Evolutionary conservation across 2,797 vertebrate genomes (phyloP).

Genomic region (Zenarchopterus dispar): DNA sequence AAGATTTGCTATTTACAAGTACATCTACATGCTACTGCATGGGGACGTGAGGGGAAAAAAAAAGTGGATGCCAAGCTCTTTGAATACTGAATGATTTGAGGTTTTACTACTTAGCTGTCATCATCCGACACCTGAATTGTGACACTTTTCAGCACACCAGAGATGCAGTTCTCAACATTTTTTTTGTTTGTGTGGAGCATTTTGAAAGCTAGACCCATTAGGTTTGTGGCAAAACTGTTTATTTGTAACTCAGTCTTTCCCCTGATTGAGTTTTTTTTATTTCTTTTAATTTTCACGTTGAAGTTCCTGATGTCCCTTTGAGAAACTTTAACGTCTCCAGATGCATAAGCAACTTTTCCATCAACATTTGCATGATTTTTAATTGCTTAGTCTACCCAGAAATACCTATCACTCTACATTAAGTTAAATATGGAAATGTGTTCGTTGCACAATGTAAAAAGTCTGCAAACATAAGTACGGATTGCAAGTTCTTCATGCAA

Average conservation of each 20-base stretch:
- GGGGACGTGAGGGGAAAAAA: neutral
- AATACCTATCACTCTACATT: neutral
- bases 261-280: neutral
- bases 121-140: slow-evolving; percentile 12
- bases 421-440: no score
- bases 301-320: slow-evolving; percentile 14
- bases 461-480: no score
- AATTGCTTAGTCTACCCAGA: neutral
- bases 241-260: neutral
- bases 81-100: slow-evolving; percentile 6
- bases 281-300: slow-evolving; percentile 2
- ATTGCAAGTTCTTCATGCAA: no score
- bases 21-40: slow-evolving; percentile 6
- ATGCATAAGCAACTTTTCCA: slow-evolving; percentile 1
- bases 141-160: neutral
- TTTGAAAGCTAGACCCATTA: no score
- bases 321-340: neutral
- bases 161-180: no score
- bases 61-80: neutral
- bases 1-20: neutral
- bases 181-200: no score
- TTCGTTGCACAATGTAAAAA: no score
- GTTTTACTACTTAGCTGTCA: slow-evolving; percentile 2
- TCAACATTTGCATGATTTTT: neutral
- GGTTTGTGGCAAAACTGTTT: neutral